Conservation (phyloP, 1,140 invertebrate species). For the Nasonia longicornis region DNA sequence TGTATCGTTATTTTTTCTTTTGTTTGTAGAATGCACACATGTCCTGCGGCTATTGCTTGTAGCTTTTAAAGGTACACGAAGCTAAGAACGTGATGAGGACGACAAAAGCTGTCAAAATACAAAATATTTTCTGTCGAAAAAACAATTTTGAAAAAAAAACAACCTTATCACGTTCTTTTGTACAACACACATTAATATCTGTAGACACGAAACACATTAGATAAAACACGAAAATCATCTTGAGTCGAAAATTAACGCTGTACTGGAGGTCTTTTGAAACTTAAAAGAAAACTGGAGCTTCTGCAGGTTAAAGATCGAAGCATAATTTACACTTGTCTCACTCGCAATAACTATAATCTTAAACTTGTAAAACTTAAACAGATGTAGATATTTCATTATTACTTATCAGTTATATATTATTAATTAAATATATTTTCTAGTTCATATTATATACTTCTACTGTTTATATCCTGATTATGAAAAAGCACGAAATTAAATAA, state of each 20-base stretch:
- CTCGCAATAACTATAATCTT: conserved; percentile 12
- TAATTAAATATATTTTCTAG: too few relatives aligned
- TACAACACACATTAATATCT: conserved; percentile 36
- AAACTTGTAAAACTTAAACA: conserved; percentile 14
- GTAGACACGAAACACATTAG: conserved; percentile 30
- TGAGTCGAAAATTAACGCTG: conserved; percentile 25
- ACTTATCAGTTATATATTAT: neutral
- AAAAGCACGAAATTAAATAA: conserved; percentile 10
- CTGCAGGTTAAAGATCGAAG: conserved; percentile 47
- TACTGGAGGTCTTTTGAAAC: conserved; percentile 43
- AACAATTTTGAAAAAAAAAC: neutral
- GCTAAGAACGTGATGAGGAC: conserved; percentile 23
- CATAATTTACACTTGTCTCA: conserved; percentile 41
- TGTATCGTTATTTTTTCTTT: conserved; percentile 1
- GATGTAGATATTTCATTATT: conserved; percentile 9
- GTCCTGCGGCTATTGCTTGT: conserved; percentile 6
- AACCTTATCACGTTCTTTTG: conserved; percentile 27
- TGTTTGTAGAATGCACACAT: conserved; percentile 24
- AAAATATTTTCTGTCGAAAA: neutral
- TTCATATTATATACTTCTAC: too few relatives aligned
- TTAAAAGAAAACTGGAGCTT: conserved; percentile 40
- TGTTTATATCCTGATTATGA: neutral
- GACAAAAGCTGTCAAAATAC: neutral
- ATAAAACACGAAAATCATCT: conserved; percentile 38
- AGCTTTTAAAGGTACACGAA: conserved; percentile 33